These are phyloP conservation scores for Carassius auratus DNA, from an alignment of 2,113 vertebrate species.

Conservation along the genomic window DNA sequence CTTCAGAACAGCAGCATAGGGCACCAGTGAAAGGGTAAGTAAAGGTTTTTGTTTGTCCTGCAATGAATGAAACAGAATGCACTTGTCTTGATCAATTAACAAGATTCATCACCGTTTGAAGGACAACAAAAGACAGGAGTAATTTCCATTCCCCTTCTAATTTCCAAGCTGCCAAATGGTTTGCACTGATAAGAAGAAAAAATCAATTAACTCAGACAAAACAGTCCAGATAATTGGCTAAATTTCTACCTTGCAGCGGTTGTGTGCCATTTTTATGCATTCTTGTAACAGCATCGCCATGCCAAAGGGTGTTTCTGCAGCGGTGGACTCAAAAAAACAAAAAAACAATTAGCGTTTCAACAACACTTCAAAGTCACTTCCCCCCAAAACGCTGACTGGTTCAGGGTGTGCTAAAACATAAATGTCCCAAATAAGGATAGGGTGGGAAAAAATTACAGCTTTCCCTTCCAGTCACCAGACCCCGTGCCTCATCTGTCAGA, in stretches of 20 bases:
- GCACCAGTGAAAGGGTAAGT: constrained; percentile 48
- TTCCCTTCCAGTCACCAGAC: constrained; percentile 54
- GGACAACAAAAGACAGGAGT: constrained; percentile 42
- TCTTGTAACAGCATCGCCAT: constrained; percentile 12
- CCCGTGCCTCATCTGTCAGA: constrained; percentile 70
- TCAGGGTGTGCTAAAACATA: constrained; percentile 35
- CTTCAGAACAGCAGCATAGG: constrained; percentile 23
- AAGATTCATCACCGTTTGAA: constrained; percentile 29
- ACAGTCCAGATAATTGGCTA: constrained; percentile 17
- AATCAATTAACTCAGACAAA: constrained; percentile 53
- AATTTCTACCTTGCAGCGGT: constrained; percentile 27
- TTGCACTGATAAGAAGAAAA: constrained; percentile 47
- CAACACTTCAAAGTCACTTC: constrained; percentile 57
- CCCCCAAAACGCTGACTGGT: constrained; percentile 54
- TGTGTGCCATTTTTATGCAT: constrained; percentile 47
- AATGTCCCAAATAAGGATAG: constrained; percentile 48
- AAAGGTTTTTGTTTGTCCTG: constrained; percentile 2
- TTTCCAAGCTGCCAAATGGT: constrained; percentile 42
- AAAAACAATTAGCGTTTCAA: constrained; percentile 57
- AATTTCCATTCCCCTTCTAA: constrained; percentile 33
- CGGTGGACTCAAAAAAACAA: constrained; percentile 56
- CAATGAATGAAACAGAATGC: constrained; percentile 15
- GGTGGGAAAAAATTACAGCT: constrained; percentile 44
- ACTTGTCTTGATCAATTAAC: constrained; percentile 25
- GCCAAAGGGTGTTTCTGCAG: constrained; percentile 56